These are phyloP conservation scores for Centruroides sculpturatus DNA, from an alignment of 1,140 invertebrate species.

Conservation along the genomic window DNA sequence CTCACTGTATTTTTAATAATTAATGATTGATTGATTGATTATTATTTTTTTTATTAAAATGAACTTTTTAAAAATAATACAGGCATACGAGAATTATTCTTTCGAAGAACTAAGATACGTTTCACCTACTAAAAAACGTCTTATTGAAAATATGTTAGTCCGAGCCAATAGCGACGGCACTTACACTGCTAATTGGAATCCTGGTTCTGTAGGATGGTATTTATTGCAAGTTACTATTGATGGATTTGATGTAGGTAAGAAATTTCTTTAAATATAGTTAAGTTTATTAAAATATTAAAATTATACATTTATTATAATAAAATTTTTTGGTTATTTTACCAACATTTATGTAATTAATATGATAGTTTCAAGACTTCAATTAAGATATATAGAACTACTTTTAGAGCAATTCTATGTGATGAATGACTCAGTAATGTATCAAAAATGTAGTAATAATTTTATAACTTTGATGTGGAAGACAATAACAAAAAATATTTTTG, in stretches of 20 bases:
- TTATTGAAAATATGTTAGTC: slow-evolving; percentile 71
- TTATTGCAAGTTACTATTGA: slow-evolving; percentile 75
- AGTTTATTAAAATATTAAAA: background rate
- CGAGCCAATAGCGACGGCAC: slow-evolving; percentile 69
- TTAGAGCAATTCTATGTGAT: too few relatives aligned
- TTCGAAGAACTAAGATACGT: slow-evolving; percentile 87
- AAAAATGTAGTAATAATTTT: too few relatives aligned
- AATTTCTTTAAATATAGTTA: background rate
- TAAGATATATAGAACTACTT: too few relatives aligned
- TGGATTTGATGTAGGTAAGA: slow-evolving; percentile 65
- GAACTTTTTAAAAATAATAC: slow-evolving; percentile 12
- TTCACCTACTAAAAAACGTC: slow-evolving; percentile 52
- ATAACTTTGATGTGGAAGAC: too few relatives aligned
- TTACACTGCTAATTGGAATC: slow-evolving; percentile 83
- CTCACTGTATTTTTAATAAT: too few relatives aligned
- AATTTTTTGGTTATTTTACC: too few relatives aligned
- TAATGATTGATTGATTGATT: background rate
- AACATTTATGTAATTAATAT: too few relatives aligned
- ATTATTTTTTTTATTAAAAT: slow-evolving; percentile 14
- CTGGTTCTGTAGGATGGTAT: slow-evolving; percentile 74
- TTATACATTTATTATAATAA: too few relatives aligned
- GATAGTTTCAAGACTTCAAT: too few relatives aligned
- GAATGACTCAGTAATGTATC: too few relatives aligned
- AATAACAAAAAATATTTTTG: too few relatives aligned
- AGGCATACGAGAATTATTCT: slow-evolving; percentile 84